Conservation (phyloP, 2,113 vertebrate species). For the Micronycteris hirsuta region DNA sequence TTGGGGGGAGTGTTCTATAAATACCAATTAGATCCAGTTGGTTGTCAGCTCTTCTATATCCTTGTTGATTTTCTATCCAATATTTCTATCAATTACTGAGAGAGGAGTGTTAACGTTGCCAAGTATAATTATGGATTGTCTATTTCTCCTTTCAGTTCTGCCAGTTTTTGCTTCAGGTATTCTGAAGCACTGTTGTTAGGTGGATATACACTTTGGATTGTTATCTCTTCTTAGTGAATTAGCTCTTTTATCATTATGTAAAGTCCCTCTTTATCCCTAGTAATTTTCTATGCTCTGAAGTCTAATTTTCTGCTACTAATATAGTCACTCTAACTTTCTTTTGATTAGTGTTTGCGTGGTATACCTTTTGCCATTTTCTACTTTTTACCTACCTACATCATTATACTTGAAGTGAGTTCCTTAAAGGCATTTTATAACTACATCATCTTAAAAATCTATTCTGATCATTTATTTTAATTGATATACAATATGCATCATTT, state of each 20-base stretch:
- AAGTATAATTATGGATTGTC: conserved; percentile 52
- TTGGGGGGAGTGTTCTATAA: neutral
- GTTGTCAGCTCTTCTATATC: conserved; percentile 42
- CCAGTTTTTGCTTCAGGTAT: conserved; percentile 46
- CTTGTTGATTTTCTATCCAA: conserved; percentile 43
- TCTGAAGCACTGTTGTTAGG: conserved; percentile 42
- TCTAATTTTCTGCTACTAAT: conserved; percentile 49
- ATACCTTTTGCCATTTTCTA: conserved; percentile 33
- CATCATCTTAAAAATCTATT: neutral
- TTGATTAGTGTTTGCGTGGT: conserved; percentile 26
- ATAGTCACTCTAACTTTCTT: neutral
- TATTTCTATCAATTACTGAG: conserved; percentile 44
- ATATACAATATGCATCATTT: neutral
- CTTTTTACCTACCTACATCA: neutral
- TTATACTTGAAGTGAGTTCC: conserved; percentile 18
- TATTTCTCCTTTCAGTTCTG: conserved; percentile 50
- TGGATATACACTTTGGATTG: neutral
- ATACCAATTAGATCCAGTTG: conserved; percentile 39
- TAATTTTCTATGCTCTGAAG: conserved; percentile 39
- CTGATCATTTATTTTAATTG: neutral
- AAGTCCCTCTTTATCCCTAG: conserved; percentile 12
- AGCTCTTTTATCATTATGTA: conserved; percentile 41
- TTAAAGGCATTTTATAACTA: neutral
- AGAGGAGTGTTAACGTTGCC: conserved; percentile 35
- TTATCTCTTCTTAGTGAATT: conserved; percentile 9